Conservation (phyloP, 2,113 vertebrate genomes). For the Butorides virescens region DNA sequence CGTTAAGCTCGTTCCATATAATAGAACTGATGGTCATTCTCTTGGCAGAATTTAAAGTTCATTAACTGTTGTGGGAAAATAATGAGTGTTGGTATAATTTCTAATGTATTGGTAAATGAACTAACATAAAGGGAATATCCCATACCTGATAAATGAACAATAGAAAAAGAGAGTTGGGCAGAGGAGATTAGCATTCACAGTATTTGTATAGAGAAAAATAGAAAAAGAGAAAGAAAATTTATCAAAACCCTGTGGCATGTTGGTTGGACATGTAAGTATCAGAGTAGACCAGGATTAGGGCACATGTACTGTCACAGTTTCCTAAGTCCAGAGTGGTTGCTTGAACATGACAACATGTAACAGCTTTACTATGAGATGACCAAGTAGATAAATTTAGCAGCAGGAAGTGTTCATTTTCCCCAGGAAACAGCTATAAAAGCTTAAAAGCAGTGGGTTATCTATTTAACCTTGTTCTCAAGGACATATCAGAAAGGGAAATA, state of each 20-base stretch:
- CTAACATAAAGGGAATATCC: not conserved
- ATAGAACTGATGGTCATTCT: not conserved
- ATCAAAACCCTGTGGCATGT: not conserved
- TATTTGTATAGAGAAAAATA: not conserved
- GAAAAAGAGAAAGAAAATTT: not conserved
- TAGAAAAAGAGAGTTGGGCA: not conserved
- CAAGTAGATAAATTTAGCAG: not conserved
- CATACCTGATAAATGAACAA: not conserved
- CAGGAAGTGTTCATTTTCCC: constrained; percentile 6
- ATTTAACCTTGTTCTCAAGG: constrained; percentile 21
- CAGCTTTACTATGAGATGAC: not conserved
- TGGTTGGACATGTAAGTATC: not conserved
- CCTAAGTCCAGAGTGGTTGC: not conserved
- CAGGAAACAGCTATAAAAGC: not conserved
- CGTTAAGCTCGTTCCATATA: not conserved
- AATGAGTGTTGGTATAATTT: not conserved
- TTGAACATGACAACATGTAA: not conserved
- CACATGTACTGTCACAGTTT: not conserved
- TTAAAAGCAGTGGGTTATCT: not conserved
- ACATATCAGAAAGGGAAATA: not conserved
- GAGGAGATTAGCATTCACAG: not conserved
- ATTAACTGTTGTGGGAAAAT: not conserved
- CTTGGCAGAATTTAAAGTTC: not conserved
- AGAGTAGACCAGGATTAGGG: not conserved
- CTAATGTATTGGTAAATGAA: not conserved